Conservation (phyloP, 2,113 vertebrate species). For the Hydrolagus affinis region DNA sequence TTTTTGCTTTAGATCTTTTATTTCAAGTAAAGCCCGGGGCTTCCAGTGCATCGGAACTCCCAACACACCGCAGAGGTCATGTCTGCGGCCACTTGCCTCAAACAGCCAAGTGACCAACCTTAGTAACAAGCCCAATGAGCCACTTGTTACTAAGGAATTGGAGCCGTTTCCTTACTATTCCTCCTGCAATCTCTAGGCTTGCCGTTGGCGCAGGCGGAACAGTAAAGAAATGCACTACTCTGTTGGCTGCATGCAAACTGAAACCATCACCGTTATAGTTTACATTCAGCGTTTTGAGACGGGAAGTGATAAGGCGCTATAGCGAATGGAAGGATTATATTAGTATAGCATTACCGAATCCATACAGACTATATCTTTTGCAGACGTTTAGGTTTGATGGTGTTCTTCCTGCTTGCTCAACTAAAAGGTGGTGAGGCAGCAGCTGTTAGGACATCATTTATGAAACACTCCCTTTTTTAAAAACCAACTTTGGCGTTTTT, state of each 20-base stretch:
- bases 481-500: background rate
- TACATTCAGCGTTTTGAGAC: no score
- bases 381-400: background rate
- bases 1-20: background rate
- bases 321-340: no score
- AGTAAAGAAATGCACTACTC: background rate
- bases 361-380: background rate
- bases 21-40: background rate
- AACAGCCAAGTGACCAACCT: background rate
- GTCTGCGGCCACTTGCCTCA: background rate
- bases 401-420: background rate
- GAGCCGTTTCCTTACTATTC: accelerated
- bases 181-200: background rate
- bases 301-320: no score
- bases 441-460: background rate
- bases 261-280: background rate
- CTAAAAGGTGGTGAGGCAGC: background rate
- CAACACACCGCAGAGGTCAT: background rate
- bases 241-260: background rate
- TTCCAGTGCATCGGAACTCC: background rate
- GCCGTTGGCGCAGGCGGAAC: accelerated
- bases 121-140: background rate
- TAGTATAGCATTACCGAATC: background rate
- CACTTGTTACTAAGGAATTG: no score
- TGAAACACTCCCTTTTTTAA: background rate